Percentiles rank a stretch among this genome's conserved stretches.
Conservation (phyloP, 1,140 invertebrate genomes). For the Pentalonia nigronervosa region DNA sequence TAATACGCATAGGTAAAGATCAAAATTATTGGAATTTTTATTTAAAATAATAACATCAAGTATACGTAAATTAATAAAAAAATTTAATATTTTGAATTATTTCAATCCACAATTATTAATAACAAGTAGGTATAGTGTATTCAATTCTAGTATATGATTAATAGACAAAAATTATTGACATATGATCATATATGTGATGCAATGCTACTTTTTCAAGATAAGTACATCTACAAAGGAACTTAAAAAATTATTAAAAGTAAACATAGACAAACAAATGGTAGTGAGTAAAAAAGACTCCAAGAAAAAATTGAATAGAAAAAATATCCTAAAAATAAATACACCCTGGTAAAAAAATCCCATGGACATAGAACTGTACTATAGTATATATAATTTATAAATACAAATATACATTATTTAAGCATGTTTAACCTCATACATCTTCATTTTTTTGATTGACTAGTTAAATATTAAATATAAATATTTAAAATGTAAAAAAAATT, state of each 20-base stretch:
- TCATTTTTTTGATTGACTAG: background rate
- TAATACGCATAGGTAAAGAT: background rate
- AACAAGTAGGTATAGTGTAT: background rate
- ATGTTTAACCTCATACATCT: background rate
- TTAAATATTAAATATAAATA: background rate
- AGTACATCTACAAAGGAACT: background rate
- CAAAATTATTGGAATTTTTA: background rate
- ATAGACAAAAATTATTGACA: background rate
- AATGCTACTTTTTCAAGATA: background rate
- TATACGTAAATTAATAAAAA: background rate
- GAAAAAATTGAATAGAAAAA: background rate
- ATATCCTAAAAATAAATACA: background rate
- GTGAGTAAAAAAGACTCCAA: background rate
- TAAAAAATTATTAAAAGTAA: background rate
- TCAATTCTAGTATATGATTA: background rate
- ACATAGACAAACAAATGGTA: background rate
- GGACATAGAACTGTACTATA: background rate
- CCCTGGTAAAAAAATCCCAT: background rate
- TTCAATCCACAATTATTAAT: no score
- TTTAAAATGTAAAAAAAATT: background rate
- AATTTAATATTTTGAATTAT: background rate
- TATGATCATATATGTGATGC: background rate
- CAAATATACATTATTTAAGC: background rate
- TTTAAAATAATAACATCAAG: constrained; percentile 12
- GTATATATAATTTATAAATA: background rate